A percentile compares a stretch with the other conserved stretches of the same genome.
These are phyloP conservation scores for Drosophila austrosaltans DNA, from an alignment of 2,888 invertebrate species.

Conservation along the genomic window DNA sequence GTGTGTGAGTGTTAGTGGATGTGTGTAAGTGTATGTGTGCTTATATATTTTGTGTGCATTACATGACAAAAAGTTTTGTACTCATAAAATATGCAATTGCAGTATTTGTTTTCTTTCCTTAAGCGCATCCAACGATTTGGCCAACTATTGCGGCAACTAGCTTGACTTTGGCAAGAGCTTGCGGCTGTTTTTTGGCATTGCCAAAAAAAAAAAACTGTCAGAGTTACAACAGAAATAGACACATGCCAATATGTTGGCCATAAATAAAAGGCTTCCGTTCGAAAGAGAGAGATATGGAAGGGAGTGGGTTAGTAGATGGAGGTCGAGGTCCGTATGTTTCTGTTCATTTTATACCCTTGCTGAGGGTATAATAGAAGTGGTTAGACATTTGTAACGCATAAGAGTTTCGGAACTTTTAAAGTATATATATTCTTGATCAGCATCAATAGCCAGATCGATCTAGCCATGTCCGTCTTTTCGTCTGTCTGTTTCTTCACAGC, in stretches of 20 bases:
- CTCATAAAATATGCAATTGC: conserved; percentile 74
- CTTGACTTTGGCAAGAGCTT: conserved; percentile 57
- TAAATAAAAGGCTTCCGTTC: conserved; percentile 47
- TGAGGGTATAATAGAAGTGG: too few species aligned
- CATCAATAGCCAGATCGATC: too few species aligned
- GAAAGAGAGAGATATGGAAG: neutral
- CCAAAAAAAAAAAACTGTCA: conserved; percentile 63
- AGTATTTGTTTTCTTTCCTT: conserved; percentile 53
- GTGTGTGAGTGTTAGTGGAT: conserved; percentile 30
- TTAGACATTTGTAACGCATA: too few species aligned
- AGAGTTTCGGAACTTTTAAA: too few species aligned
- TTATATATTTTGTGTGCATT: conserved; percentile 34
- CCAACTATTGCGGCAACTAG: conserved; percentile 52
- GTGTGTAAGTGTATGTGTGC: neutral
- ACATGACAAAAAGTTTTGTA: conserved; percentile 63
- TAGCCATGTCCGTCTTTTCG: too few species aligned
- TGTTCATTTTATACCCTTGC: neutral
- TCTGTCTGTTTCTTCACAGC: too few species aligned
- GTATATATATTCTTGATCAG: too few species aligned
- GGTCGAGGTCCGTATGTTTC: neutral
- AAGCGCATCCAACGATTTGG: conserved; percentile 67
- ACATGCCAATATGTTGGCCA: conserved; percentile 67
- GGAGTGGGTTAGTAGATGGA: neutral
- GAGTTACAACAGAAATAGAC: conserved; percentile 70
- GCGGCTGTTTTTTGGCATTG: conserved; percentile 41